These are phyloP conservation scores for Amorpha juglandis DNA, from an alignment of 2,888 invertebrate genomes.

Conservation along the genomic window DNA sequence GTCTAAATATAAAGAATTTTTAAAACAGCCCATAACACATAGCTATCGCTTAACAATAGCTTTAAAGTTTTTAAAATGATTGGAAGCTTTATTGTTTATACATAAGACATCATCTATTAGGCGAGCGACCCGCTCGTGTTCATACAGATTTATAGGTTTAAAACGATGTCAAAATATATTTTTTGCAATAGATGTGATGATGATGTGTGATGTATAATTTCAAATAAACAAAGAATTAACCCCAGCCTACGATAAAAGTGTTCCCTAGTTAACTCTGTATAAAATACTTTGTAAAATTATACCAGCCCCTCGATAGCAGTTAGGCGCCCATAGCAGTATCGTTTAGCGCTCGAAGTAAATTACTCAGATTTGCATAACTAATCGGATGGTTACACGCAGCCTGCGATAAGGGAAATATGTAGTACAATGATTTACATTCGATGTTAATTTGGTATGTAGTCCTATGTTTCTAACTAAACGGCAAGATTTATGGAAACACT, in stretches of 20 bases:
- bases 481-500: conserved; percentile 41
- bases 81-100: no score
- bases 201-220: no score
- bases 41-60: no score
- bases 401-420: conserved; percentile 61
- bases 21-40: no score
- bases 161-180: not conserved
- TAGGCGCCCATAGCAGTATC: conserved; percentile 34
- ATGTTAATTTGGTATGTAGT: conserved; percentile 45
- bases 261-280: conserved; percentile 18
- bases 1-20: no score
- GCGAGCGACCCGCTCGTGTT: no score
- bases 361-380: conserved; percentile 68
- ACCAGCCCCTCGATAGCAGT: conserved; percentile 17
- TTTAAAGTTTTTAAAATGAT: no score
- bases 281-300: conserved; percentile 22
- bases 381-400: conserved; percentile 63
- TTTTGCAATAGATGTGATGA: not conserved
- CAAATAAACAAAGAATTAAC: not conserved
- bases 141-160: no score
- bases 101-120: no score
- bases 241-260: not conserved
- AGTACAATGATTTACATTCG: conserved; percentile 64
- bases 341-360: conserved; percentile 60
- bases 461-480: conserved; percentile 47